Percentiles rank a stretch among this genome's conserved stretches.
phyloP scores from a whole-genome alignment of 2,888 invertebrate species.

The Xestia xanthographa region DNA sequence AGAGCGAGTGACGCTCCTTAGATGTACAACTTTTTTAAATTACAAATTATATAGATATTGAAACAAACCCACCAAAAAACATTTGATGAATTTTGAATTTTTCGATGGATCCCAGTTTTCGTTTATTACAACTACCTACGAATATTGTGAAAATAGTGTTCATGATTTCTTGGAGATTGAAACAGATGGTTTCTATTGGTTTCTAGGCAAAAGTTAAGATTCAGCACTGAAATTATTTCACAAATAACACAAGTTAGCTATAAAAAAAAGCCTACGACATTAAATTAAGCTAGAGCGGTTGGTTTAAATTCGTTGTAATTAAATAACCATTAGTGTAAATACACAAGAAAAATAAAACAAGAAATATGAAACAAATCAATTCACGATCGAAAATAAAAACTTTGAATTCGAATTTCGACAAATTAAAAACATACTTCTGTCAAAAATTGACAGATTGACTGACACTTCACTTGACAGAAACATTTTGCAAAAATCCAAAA shows the following conservation, averaged over 20 bases:
- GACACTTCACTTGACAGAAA: constrained; percentile 48
- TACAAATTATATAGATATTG: background rate
- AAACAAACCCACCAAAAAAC: constrained; percentile 19
- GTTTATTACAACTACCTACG: background rate
- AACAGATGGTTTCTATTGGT: too few species aligned
- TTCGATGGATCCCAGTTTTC: constrained; percentile 2
- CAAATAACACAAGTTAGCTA: background rate
- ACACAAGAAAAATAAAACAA: constrained; percentile 10
- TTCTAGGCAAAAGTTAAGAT: background rate
- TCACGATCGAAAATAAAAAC: constrained; percentile 11
- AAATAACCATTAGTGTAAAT: background rate
- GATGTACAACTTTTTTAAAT: background rate
- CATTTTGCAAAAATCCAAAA: constrained; percentile 14
- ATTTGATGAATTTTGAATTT: too few species aligned
- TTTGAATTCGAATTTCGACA: constrained; percentile 23
- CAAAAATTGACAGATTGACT: constrained; percentile 51
- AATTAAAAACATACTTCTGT: constrained; percentile 19
- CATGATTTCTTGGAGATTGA: background rate
- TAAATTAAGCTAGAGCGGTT: background rate
- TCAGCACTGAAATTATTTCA: background rate
- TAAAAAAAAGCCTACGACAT: background rate
- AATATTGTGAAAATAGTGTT: background rate
- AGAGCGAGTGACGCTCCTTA: background rate
- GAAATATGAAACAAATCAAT: constrained; percentile 4
- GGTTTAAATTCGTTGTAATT: background rate